phyloP scores from a whole-genome alignment of 2,797 vertebrate species.

The Takifugu ocellatus region DNA sequence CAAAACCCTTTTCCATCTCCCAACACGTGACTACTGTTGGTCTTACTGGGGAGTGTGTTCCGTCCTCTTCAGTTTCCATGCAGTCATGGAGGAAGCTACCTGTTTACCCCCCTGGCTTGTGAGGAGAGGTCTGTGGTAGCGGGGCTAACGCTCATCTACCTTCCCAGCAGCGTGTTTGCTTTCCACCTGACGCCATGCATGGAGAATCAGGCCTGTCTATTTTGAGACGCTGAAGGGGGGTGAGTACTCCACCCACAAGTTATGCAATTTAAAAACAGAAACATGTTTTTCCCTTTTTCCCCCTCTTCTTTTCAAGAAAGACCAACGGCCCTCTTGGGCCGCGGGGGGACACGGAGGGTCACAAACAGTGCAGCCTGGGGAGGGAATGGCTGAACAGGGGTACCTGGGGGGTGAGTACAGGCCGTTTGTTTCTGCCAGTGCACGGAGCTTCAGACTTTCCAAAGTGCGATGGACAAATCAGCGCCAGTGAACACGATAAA shows the following conservation, averaged over 20 bases:
- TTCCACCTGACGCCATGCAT: conserved; percentile 51
- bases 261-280: conserved; percentile 60
- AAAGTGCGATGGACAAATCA: conserved; percentile 65
- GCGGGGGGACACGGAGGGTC: conserved; percentile 36
- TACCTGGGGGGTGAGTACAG: conserved; percentile 72
- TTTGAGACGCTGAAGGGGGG: conserved; percentile 49
- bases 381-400: conserved; percentile 59
- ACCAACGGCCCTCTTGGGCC: conserved; percentile 30
- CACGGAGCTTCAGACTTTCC: conserved; percentile 56
- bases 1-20: conserved; percentile 13
- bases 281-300: conserved; percentile 51
- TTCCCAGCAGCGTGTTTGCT: conserved; percentile 55
- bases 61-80: conserved; percentile 55
- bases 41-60: conserved; percentile 29
- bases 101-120: conserved; percentile 53
- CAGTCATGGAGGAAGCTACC: conserved; percentile 47
- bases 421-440: conserved; percentile 73
- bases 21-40: conserved; percentile 11
- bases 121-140: conserved; percentile 32
- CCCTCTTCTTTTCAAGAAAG: conserved; percentile 40
- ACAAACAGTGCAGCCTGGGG: neutral
- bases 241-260: conserved; percentile 56
- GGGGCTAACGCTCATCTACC: conserved; percentile 38
- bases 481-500: conserved; percentile 54
- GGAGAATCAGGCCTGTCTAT: conserved; percentile 56